Evolutionary conservation across 2,888 invertebrate species (phyloP), one percentile per base, ranked within the genome.

Genomic region (Gastracanthus pulcherrimus): DNA sequence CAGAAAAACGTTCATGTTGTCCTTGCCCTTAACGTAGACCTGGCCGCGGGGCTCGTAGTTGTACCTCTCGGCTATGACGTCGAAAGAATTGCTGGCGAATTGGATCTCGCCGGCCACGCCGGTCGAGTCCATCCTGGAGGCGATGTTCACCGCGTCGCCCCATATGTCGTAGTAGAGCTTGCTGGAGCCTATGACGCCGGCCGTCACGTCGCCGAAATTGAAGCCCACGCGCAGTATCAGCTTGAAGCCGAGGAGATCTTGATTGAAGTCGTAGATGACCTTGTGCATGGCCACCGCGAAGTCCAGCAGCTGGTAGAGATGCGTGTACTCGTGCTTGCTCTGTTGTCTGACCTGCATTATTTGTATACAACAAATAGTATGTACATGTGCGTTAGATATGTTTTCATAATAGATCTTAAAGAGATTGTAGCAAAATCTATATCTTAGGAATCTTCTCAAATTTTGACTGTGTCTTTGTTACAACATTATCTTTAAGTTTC

Each of bases 71-170:
- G 94, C 93, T 45, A 99, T 93, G 19, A 95, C 93, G 0, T 94
- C 92, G 60, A 97, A 91, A 87, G 96, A 96, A 78, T 95, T 94
- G 87, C 96, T 96, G 16, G 97, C 96, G 3, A 97, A 94, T 90
- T 97, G 97, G 85, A 98, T 96, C 69, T 96, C 93, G 80, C 97
- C 96, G 3, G 95, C 94, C 11, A 98, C 95, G 0, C 99, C 99
- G 0, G 98, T 99, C 0, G 98, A 97, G 91, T 99, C 99, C 99
- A 99, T 99, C 75, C 99, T 93, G 7, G 97, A 97, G 0, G 99
- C 98, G 80, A 99, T 98, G 91, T 99, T 99, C 0, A 99, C 99
- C 0, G 99, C 98, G 91, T 99, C 99, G 0, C 99, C 99, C 99
- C 99, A 99, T 87, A 99, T 99, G 91, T 99, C 99, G 88, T 98